Evolutionary conservation across 1,140 invertebrate species (phyloP).

Genomic region (Hyles euphorbiae): DNA sequence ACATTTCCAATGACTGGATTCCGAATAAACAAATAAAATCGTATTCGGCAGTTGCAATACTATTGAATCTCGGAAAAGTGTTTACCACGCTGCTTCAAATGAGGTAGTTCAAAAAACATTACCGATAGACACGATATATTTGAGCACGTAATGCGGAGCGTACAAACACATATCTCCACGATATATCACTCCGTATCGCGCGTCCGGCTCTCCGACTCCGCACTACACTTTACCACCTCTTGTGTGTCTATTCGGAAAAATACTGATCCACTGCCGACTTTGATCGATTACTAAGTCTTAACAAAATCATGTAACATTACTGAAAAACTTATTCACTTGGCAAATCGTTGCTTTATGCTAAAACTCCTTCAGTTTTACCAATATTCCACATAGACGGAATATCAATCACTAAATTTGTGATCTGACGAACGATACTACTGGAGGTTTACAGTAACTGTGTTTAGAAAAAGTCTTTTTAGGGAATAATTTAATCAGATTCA

Average conservation of each 20-base stretch:
- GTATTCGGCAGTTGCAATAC: no score
- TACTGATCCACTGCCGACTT: constrained; percentile 20
- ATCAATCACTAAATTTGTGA: constrained; percentile 7
- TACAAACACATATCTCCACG: background rate
- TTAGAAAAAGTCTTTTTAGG: no score
- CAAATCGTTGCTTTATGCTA: constrained; percentile 3
- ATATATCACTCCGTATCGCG: constrained; percentile 3
- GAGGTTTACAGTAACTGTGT: no score
- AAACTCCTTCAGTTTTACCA: constrained; percentile 4
- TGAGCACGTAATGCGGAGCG: no score
- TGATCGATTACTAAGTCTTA: constrained; percentile 23
- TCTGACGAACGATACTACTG: background rate
- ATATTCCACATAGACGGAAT: constrained; percentile 1
- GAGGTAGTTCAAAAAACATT: no score
- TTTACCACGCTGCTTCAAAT: no score
- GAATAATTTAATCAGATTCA: no score
- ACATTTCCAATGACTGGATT: no score
- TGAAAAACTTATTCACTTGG: constrained; percentile 8
- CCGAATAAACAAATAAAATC: no score
- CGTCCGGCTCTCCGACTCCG: no score
- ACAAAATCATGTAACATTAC: constrained; percentile 10
- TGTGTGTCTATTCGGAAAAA: constrained; percentile 7
- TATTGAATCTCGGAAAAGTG: no score
- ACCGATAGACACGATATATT: background rate
- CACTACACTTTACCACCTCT: constrained; percentile 7